Conservation (phyloP, 1,140 invertebrate species). For the Parapsyche elsis region DNA sequence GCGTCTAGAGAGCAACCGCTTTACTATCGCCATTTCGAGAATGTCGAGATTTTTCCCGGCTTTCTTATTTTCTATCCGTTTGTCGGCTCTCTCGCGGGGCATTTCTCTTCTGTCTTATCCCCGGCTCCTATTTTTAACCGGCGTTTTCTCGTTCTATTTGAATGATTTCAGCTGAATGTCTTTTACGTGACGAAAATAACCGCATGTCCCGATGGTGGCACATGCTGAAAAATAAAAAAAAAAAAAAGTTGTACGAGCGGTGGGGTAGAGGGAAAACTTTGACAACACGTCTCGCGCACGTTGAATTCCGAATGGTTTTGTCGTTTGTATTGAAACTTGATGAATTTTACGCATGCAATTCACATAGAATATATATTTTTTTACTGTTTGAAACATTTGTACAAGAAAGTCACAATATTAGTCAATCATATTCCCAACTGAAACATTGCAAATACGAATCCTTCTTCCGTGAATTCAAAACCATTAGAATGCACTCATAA, state of each 20-base stretch:
- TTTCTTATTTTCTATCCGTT: constrained; percentile 12
- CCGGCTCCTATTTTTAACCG: constrained; percentile 21
- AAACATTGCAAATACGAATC: too few species aligned
- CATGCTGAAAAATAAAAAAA: constrained; percentile 17
- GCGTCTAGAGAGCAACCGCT: not conserved
- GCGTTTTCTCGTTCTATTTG: constrained; percentile 45
- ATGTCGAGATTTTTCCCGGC: not conserved
- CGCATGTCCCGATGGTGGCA: not conserved
- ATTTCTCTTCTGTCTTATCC: constrained; percentile 36
- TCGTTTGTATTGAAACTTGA: not conserved
- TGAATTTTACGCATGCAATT: not conserved
- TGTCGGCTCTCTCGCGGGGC: not conserved
- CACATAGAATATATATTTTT: not conserved
- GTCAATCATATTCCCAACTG: too few species aligned
- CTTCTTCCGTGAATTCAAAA: too few species aligned
- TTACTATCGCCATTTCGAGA: constrained; percentile 2
- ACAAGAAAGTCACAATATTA: too few species aligned
- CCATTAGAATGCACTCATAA: too few species aligned
- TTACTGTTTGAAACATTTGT: not conserved
- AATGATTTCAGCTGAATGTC: constrained; percentile 48
- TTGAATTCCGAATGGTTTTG: not conserved
- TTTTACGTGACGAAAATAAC: constrained; percentile 47
- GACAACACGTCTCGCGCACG: not conserved
- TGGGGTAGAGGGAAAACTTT: not conserved
- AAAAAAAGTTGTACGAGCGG: not conserved